Conservation (phyloP, 1,140 invertebrate species). For the Solenopsis fugax region DNA sequence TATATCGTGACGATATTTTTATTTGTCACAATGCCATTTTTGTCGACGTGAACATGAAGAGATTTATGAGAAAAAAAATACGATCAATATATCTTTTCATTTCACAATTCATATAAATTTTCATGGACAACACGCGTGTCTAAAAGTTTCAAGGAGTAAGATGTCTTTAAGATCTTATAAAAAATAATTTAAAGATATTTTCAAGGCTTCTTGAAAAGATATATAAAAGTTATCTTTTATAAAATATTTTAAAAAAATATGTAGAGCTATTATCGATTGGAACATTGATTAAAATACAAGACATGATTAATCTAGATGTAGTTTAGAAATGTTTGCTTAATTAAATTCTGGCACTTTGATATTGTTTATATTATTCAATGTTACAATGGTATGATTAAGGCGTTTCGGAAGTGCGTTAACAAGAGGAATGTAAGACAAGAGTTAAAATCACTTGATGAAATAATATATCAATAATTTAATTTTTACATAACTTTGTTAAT, state of each 20-base stretch:
- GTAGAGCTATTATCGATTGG: background rate
- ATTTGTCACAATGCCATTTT: background rate
- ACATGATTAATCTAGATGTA: too few species aligned
- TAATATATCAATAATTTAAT: background rate
- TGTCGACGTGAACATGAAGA: background rate
- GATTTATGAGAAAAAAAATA: background rate
- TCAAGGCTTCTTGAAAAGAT: background rate
- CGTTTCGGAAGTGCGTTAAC: background rate
- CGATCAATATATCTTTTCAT: background rate
- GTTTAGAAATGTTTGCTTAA: background rate
- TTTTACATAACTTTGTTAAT: background rate
- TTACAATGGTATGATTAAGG: too few species aligned
- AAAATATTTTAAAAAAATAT: too few species aligned
- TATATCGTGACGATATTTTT: background rate
- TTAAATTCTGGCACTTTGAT: too few species aligned
- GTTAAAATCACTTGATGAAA: background rate
- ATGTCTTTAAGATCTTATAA: background rate
- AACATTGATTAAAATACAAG: background rate
- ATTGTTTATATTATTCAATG: too few species aligned
- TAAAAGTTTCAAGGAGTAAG: background rate
- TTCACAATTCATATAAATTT: background rate
- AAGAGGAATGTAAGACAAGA: background rate
- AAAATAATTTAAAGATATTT: background rate
- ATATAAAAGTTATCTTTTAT: background rate
- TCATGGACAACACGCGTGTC: background rate